Evolutionary conservation across 2,113 vertebrate species (phyloP).

Genomic region (Isurus oxyrinchus): DNA sequence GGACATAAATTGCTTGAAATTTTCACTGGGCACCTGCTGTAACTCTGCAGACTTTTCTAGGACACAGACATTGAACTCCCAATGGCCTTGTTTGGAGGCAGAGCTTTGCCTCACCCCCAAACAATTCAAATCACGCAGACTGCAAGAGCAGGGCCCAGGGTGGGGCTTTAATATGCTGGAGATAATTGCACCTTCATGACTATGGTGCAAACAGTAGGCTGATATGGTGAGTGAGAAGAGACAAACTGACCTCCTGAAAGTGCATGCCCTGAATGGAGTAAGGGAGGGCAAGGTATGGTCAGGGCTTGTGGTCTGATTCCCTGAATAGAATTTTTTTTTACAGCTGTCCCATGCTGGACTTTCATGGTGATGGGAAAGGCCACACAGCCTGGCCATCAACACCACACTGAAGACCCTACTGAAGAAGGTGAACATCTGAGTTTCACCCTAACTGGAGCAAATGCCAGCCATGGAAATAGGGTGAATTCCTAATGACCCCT

Average conservation of each 20-base stretch:
- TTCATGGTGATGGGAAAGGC: not conserved
- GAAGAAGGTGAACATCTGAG: not conserved
- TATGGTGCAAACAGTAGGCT: not conserved
- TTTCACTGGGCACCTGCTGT: not conserved
- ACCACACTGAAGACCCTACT: not conserved
- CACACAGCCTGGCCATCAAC: not conserved
- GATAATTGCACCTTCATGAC: not conserved
- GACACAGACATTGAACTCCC: not conserved
- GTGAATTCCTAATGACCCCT: not conserved
- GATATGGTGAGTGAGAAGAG: not conserved
- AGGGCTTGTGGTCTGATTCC: not conserved
- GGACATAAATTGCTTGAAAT: not conserved
- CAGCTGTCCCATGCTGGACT: not conserved
- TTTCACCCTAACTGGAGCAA: not conserved
- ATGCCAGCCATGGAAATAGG: not conserved
- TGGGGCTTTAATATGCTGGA: not conserved
- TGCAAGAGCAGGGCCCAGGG: not conserved
- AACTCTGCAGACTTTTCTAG: not conserved
- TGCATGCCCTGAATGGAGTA: not conserved
- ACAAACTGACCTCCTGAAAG: not conserved
- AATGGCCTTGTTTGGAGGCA: not conserved
- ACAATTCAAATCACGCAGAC: not conserved
- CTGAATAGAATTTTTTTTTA: not conserved
- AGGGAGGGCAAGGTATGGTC: not conserved
- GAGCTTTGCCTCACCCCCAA: no score